Evolutionary conservation across 2,888 invertebrate genomes (phyloP), one percentile per base, ranked within the genome.

Genomic region (Eumerus sabulonum): DNA sequence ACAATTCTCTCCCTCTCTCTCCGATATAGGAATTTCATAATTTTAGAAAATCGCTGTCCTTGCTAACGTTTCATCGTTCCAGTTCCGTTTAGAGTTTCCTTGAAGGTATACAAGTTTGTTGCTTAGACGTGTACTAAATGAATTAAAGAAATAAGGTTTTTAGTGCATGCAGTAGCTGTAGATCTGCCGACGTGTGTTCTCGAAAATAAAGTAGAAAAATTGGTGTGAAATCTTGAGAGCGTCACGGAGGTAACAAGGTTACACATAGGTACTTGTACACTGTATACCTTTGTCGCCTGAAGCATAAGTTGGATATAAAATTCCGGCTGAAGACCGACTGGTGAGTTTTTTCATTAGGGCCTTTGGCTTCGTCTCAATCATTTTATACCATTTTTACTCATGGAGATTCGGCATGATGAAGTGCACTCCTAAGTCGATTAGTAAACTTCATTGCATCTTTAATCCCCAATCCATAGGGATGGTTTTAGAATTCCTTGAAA

Each of bases 1-100:
- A 27, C 56, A 13, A 11, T n/a, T 19, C 12, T 13, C 57, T 27
- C 44, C 13, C 54, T 53, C 64, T 45, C 64, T 17, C n/a, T 18
- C 27, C 27, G 59, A 4, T 14, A 9, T 9, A 13, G 38, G 18
- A 54, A 50, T 59, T 64, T 71, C 71, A 76, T 60, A 56, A 66
- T 76, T 76, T 76, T 59, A 50, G 27, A 56, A 70, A 70, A 56
- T 35, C 42, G 63, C 70, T 51, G 74, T 79, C 74, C 74, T 79
- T 50, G 38, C 67, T 36, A 38, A 19, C 17, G 5, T 51, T 36
- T 51, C 56, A 14, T 35, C 27, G 63, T 60, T 59, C 44, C 59
- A 79, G 79, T 79, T 79, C 54, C 40, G 48, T 50, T 68, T 51
- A 44, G 66, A 63, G 56, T 79, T 79, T 60, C 60, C 74, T 68